Evolutionary conservation across 2,888 invertebrate species (phyloP), one percentile per base, ranked within the genome.

Genomic region (Cephus pulcher): DNA sequence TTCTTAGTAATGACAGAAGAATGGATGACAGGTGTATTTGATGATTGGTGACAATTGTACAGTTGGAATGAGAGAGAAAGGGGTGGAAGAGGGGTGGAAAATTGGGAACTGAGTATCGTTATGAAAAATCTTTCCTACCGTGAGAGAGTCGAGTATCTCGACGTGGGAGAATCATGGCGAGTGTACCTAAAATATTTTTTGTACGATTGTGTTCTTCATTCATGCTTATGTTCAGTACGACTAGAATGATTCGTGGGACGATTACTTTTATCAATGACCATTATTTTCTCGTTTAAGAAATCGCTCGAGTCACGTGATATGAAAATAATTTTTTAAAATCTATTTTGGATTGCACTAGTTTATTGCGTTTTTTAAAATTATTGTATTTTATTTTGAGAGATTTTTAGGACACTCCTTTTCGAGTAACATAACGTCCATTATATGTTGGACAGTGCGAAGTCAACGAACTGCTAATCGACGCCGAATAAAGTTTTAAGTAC

Each of bases 401-500:
- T 6, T 40, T 6, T 40, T 23, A 23, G 4, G 40, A 15, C 40
- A 12, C 40, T 40, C 4, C 15, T 9, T 23, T 40, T 23, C 4
- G 40, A 1, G 40, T 23, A 9, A 40, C 4, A 23, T 34, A 33
- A 23, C 23, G 11, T 69, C 69, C 34, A 23, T 73, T 73, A 12
- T 73, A 23, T 23, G 23, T 69, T 32, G n/a, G 12, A 69, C 40
- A 6, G 6, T 40, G 40, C 9, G 9, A 40, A 23, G 23, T 40
- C 40, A 40, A 40, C 40, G 40, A 40, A 40, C 40, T 40, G 40
- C 40, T 40, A 40, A 40, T 40, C 40, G 15, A 40, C 40, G 40
- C 40, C 69, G 71, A 75, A 56, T 75, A 78, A 70, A 70, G 78
- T 34, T n/a, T 78, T 75, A 70, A 75, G 40, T 71, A 75, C 33